Conservation (phyloP, 2,888 invertebrate species). For the Aquatica leii region DNA sequence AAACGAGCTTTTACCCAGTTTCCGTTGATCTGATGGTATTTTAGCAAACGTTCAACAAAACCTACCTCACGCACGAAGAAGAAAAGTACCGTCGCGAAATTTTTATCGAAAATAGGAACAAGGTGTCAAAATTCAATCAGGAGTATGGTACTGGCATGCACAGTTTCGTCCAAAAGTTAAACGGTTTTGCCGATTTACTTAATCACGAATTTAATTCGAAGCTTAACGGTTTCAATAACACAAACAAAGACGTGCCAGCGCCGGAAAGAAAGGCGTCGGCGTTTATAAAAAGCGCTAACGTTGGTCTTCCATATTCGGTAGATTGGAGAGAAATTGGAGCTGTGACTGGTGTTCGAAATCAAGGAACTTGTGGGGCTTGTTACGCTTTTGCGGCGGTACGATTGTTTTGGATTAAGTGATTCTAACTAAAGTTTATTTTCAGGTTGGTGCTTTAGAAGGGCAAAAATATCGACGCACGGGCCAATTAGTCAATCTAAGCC, state of each 20-base stretch:
- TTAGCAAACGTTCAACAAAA: constrained; percentile 51
- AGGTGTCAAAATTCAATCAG: constrained; percentile 54
- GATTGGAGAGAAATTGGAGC: constrained; percentile 59
- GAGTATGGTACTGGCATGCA: constrained; percentile 52
- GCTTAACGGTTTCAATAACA: constrained; percentile 57
- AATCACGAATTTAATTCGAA: constrained; percentile 54
- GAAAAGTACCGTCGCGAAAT: constrained; percentile 53
- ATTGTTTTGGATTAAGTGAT: not conserved
- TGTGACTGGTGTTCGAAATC: constrained; percentile 54
- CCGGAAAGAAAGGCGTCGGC: constrained; percentile 43
- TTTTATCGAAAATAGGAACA: constrained; percentile 56
- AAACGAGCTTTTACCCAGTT: no score
- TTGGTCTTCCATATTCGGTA: constrained; percentile 52
- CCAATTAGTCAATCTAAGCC: constrained; percentile 62
- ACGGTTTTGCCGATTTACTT: constrained; percentile 56
- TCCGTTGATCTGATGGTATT: not conserved
- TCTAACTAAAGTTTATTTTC: no score
- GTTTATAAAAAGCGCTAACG: constrained; percentile 55
- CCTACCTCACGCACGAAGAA: constrained; percentile 50
- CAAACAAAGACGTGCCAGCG: constrained; percentile 68
- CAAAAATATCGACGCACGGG: constrained; percentile 63
- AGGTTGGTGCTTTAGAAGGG: constrained; percentile 68
- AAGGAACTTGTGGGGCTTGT: constrained; percentile 56
- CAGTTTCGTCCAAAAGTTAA: constrained; percentile 54
- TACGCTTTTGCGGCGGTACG: constrained; percentile 59